Base-by-base conservation (phyloP, 2,113 vertebrate genomes). In the Otolemur garnettii region DNA sequence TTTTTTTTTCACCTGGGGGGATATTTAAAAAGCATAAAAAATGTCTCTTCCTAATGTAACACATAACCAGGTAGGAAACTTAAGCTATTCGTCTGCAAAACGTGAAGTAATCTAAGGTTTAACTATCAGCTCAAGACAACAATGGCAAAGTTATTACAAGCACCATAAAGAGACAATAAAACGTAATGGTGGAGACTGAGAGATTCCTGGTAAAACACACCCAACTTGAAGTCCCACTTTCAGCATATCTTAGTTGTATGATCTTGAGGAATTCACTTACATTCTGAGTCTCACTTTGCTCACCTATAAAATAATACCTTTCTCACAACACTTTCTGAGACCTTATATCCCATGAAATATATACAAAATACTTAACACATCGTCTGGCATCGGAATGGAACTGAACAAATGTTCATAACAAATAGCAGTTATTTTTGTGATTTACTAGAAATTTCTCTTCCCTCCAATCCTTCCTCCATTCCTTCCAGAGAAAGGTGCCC, bases 1-100 rank as follows among this genome's bases (percentile, higher is more conserved):
- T n/a, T 75, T 97, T 93, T 88, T 92, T 92, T 87, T 87, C 69
- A 93, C 96, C 93, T 53, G 66, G 80, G 17, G 22, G 45, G 11
- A 35, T 78, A 85, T 78, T 91, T 91, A 55, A 91, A 12, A 88
- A 71, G 50, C 84, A 53, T 74, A 90, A 96, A 95, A 95, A 89
- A 53, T 59, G 4, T 93, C 50, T 93, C n/a, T 87, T 87, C 53
- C 18, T 89, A n/a, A 66, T 53, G 68, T 87, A 94, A 87, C 64
- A 30, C 22, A 24, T 50, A 81, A 80, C n/a, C 55, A 72, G 62
- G 55, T 89, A 78, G 69, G 53, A 92, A 94, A 93, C 11, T 59
- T 53, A 71, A 80, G n/a, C 35, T 57, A 30, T 69, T 84, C 42
- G 17, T 57, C 26, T 71, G 62, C 45, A 82, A 71, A 96, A 92